Evolutionary conservation across 2,888 invertebrate genomes (phyloP).

Genomic region (Dryobota labecula): DNA sequence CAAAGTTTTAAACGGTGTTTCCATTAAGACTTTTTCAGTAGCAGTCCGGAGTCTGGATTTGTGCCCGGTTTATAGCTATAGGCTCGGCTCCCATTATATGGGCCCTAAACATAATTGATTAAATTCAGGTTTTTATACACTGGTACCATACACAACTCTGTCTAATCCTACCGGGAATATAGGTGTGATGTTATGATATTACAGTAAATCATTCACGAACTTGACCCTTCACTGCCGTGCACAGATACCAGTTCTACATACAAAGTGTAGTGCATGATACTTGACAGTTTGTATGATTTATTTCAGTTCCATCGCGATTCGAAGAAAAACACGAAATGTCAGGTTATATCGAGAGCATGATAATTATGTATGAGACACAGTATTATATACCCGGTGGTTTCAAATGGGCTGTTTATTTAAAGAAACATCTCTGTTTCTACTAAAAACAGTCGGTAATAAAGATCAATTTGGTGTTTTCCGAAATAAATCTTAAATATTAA

Average conservation of each 20-base stretch:
- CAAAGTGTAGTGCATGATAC: slow-evolving; percentile 8
- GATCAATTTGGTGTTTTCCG: too few species aligned
- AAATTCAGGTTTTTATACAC: background rate
- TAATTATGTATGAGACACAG: background rate
- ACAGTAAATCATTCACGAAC: background rate
- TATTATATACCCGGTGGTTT: too few species aligned
- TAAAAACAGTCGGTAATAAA: too few species aligned
- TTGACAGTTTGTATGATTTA: slow-evolving; percentile 52
- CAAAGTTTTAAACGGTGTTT: background rate
- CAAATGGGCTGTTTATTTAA: too few species aligned
- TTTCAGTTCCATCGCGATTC: slow-evolving; percentile 22
- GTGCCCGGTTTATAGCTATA: background rate
- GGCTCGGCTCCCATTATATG: too few species aligned
- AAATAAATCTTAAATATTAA: too few species aligned
- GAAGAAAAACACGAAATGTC: slow-evolving; percentile 43
- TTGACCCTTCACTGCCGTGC: slow-evolving; percentile 30
- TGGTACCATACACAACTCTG: background rate
- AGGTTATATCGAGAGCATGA: slow-evolving; percentile 38
- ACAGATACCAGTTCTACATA: slow-evolving; percentile 22
- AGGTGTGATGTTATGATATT: background rate
- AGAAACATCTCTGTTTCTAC: too few species aligned
- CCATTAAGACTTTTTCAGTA: background rate
- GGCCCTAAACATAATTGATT: background rate
- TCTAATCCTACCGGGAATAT: background rate
- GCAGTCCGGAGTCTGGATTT: background rate